Percentiles rank a stretch among this genome's conserved stretches.
phyloP scores from a whole-genome alignment of 2,797 vertebrate species.

The Cynodonichthys magdalenae region DNA sequence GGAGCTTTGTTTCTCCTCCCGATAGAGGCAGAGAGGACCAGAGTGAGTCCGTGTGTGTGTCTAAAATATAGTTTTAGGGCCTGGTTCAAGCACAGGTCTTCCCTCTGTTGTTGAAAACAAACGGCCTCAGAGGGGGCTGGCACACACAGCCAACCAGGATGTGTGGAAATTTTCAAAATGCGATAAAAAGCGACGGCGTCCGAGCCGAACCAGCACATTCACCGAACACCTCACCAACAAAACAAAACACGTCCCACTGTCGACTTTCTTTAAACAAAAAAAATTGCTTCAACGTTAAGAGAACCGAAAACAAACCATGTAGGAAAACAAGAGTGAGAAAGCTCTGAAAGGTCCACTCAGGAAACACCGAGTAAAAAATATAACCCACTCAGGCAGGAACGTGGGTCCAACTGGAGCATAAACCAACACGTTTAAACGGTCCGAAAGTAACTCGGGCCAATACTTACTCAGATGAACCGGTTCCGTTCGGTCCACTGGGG shows the following conservation, averaged over 20 bases:
- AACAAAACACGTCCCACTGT: not conserved
- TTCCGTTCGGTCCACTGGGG: conserved; percentile 77
- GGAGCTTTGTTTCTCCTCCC: conserved; percentile 72
- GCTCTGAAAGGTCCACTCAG: conserved; percentile 59
- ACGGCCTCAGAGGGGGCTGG: conserved; percentile 39
- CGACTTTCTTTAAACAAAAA: not conserved
- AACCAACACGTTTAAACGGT: conserved; percentile 32
- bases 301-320: conserved; percentile 20
- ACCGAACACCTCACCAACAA: not conserved
- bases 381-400: conserved; percentile 8
- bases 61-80: conserved; percentile 1
- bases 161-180: conserved; percentile 65
- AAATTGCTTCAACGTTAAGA: not conserved
- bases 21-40: conserved; percentile 19
- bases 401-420: not conserved
- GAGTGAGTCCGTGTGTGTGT: conserved; percentile 21
- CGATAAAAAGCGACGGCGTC: conserved; percentile 32
- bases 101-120: conserved; percentile 18
- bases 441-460: conserved; percentile 9
- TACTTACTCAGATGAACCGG: conserved; percentile 82
- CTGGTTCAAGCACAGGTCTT: conserved; percentile 31
- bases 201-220: conserved; percentile 20
- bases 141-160: conserved; percentile 59
- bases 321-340: conserved; percentile 42
- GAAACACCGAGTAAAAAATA: conserved; percentile 64